Conservation (phyloP, 2,888 invertebrate genomes). For the Caradrina clavipalpis region DNA sequence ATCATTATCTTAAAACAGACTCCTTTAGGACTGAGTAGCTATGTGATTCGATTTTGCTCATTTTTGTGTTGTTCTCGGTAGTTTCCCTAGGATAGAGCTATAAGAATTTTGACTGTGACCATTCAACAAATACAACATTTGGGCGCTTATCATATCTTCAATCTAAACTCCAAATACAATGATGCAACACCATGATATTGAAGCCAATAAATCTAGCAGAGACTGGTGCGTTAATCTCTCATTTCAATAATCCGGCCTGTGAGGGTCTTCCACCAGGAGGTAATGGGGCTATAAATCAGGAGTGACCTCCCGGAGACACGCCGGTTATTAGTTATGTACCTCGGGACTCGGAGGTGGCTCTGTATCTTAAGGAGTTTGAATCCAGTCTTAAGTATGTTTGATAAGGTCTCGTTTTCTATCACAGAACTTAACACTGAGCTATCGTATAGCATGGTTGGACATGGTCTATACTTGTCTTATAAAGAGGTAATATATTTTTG, state of each 20-base stretch:
- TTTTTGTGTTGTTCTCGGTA: no score
- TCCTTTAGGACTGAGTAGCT: no score
- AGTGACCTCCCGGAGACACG: conserved; percentile 53
- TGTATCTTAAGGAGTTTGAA: conserved; percentile 5
- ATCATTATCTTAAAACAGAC: no score
- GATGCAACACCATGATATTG: conserved; percentile 56
- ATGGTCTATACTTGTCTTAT: no score
- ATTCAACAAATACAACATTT: neutral
- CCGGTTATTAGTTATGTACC: conserved; percentile 61
- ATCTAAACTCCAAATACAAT: conserved; percentile 25
- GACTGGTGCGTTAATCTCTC: conserved; percentile 62
- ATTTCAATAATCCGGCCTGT: conserved; percentile 64
- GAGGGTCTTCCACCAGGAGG: conserved; percentile 36
- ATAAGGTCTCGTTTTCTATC: neutral
- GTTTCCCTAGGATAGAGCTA: no score
- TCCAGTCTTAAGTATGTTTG: neutral
- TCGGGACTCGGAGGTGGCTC: conserved; percentile 19
- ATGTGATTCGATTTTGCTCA: no score
- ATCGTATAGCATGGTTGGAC: no score
- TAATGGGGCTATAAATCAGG: conserved; percentile 65
- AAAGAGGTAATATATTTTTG: no score
- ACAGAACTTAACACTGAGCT: no score
- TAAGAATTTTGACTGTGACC: no score
- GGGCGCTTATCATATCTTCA: neutral
- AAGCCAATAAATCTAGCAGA: conserved; percentile 56